Percentiles rank a stretch among this genome's conserved stretches.
Evolutionary conservation across 2,888 invertebrate species (phyloP).

Genomic region (Agrochola lota): DNA sequence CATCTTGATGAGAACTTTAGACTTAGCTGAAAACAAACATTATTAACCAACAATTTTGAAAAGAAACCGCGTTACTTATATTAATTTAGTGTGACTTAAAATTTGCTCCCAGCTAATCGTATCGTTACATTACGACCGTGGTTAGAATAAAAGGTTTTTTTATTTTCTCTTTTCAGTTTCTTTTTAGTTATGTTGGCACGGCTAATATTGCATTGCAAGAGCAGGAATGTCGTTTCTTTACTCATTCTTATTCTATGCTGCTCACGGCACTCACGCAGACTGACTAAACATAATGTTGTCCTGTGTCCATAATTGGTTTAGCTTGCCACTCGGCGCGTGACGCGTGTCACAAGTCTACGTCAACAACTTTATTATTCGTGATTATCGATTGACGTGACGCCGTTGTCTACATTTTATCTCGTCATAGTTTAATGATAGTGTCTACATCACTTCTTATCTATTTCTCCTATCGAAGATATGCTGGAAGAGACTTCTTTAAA

Average conservation of each 20-base stretch:
- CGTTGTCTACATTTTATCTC: neutral
- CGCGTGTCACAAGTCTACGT: conserved; percentile 7
- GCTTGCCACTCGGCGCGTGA: conserved; percentile 13
- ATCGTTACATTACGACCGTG: neutral
- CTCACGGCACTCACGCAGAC: neutral
- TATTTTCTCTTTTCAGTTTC: neutral
- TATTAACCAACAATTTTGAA: neutral
- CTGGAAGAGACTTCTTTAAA: neutral
- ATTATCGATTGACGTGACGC: conserved; percentile 18
- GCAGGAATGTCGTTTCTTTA: neutral
- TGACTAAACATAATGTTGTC: conserved; percentile 6
- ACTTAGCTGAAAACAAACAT: neutral
- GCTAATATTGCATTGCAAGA: neutral
- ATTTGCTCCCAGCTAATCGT: too few relatives aligned
- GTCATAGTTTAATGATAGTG: neutral
- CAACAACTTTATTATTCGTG: conserved; percentile 49
- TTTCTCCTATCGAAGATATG: neutral
- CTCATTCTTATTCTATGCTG: neutral
- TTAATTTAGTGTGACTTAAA: neutral
- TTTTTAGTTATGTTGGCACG: neutral
- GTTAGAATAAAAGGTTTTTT: neutral
- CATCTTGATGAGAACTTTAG: neutral
- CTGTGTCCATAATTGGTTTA: conserved; percentile 32
- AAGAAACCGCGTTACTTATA: neutral
- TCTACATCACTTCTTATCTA: neutral